Base-by-base conservation (phyloP, 2,797 vertebrate species). In the Phalanger gymnotis region DNA sequence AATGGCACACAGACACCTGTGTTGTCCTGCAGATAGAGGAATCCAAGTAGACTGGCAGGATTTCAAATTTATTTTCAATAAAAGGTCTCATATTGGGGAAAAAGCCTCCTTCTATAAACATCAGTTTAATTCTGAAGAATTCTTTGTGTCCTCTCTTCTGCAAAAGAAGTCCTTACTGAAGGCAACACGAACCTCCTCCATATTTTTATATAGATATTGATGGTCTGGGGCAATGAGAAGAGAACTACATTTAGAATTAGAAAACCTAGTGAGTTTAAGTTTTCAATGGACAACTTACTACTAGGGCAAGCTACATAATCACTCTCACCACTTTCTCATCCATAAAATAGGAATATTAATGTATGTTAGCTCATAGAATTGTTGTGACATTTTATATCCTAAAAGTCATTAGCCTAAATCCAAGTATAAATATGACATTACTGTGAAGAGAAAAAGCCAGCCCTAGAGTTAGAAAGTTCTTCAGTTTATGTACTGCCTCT, bases 41-140 rank as follows among this genome's bases (percentile, higher is more conserved):
- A 92, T 93, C 57, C 91, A 95, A 91, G 56, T 53, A 52, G 25
- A 40, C 40, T 98, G 97, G 96, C 95, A 97, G 92, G 19, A 97
- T 91, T 97, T 97, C 96, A 97, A 94, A 97, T 95, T 58, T 66
- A 96, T 92, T 90, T 94, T 58, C 81, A 94, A 95, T 27, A 91
- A 66, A 95, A 97, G 95, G 0, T 0, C 13, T 94, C 66, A 55
- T 96, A 95, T 6, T 0, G 93, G 93, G 91, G 90, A 9, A 89
- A 61, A 96, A 95, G 66, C 31, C 47, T 54, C 34, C 34, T 92
- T n/a, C 27, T 47, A 14, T 55, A 93, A 1, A 92, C 14, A 55
- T 58, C 7, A 58, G 22, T 90, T 93, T 31, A 34, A 3, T 90
- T 66, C 5, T n/a, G 61, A 66, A 66, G 22, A 92, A 53, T 56